Base-by-base conservation (phyloP, 2,888 invertebrate genomes). In the Bedellia somnulentella region DNA sequence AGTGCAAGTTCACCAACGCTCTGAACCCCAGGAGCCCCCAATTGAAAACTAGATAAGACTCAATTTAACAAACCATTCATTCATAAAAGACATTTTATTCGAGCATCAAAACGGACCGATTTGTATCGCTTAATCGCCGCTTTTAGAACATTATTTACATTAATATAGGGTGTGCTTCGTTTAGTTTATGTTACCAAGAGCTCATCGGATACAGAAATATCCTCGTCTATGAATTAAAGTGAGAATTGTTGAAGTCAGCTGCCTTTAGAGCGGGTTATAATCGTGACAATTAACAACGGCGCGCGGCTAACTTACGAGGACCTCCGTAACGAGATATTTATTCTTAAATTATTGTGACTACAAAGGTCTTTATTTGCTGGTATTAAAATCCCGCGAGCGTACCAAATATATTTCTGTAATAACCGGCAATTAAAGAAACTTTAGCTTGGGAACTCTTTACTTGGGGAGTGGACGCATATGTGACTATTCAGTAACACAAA, bases 161-260 rank as follows among this genome's bases (percentile, higher is more conserved):
- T 62, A 49, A 56, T 58, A 60, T 64, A 58, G n/a, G n/a, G 57
- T 59, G 57, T 45, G 53, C 57, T 49, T 49, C 47, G 42, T 37
- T 43, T 48, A 67, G 67, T 68, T 73, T 70, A 70, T 53, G 50
- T 47, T 49, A 43, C 45, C 49, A 62, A 70, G 57, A 62, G 53
- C 59, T 54, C 52, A 56, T 51, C 54, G 59, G 62, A 66, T 67
- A 70, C 70, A 71, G 67, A 73, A 70, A 75, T 73, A 73, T 70
- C 66, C 60, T 63, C 9, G 62, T 67, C 64, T 73, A 68, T 71
- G 68, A 67, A 71, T 59, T 55, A 67, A 66, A 66, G 62, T 68
- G 66, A 68, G 70, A 70, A 59, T 58, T 63, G 61, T 67, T 67
- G 49, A 57, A 63, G 58, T 55, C 73, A 71, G 68, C 71, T 70